Conservation (phyloP, 2,888 invertebrate genomes). For the Drosophila ezoana region DNA sequence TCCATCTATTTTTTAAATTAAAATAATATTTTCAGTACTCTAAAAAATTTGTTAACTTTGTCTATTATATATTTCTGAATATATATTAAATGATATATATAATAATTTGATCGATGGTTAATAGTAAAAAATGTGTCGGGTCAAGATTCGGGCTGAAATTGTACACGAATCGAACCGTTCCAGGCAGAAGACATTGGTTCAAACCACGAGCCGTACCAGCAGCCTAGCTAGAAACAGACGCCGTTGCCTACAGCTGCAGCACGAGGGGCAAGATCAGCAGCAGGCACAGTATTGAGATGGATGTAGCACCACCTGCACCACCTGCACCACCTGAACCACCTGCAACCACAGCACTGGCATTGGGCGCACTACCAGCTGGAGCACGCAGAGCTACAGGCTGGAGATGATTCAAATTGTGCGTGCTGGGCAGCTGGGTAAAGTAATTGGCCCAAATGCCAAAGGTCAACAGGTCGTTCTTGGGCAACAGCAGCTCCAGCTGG, state of each 20-base stretch:
- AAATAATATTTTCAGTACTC: too few species aligned
- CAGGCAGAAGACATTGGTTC: too few species aligned
- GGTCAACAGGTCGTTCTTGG: slow-evolving; percentile 80
- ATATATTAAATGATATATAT: too few species aligned
- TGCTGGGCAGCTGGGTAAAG: slow-evolving; percentile 51
- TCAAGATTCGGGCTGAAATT: too few species aligned
- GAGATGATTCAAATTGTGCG: slow-evolving; percentile 68
- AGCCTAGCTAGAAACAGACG: too few species aligned
- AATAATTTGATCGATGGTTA: too few species aligned
- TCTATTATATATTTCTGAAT: too few species aligned
- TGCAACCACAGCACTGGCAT: background rate
- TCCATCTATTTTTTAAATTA: too few species aligned
- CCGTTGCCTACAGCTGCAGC: background rate
- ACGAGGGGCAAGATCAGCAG: background rate
- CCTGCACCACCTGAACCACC: background rate
- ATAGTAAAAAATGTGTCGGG: too few species aligned
- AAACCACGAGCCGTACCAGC: too few species aligned
- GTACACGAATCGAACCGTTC: too few species aligned
- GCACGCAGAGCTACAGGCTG: slow-evolving; percentile 29
- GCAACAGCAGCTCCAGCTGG: slow-evolving; percentile 40
- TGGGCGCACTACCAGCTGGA: background rate
- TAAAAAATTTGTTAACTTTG: too few species aligned
- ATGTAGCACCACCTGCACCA: background rate
- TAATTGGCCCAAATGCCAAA: slow-evolving; percentile 83
- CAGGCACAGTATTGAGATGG: background rate